Evolutionary conservation across 2,797 vertebrate genomes (phyloP).

Genomic region (Rhinophrynus dorsalis): DNA sequence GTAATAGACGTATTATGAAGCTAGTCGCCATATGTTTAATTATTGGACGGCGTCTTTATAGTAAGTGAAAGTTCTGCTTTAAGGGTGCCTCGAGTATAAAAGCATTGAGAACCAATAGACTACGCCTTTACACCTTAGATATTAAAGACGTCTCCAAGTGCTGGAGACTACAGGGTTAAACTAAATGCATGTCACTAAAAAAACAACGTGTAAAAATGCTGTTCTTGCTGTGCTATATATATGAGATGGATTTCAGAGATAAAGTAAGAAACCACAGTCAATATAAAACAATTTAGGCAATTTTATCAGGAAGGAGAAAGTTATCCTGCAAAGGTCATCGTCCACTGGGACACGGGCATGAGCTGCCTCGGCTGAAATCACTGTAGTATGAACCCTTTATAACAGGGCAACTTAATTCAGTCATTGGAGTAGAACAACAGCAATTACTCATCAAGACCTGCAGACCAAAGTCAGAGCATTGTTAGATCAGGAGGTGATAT

Average conservation of each 20-base stretch:
- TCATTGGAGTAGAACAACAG: conserved; percentile 80
- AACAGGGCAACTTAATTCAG: conserved; percentile 69
- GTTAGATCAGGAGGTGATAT: conserved; percentile 87
- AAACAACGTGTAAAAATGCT: too few relatives aligned
- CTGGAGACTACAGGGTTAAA: too few relatives aligned
- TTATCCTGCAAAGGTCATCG: conserved; percentile 45
- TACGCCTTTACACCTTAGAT: too few relatives aligned
- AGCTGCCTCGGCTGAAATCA: conserved; percentile 55
- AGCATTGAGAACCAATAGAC: too few relatives aligned
- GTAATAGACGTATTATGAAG: too few relatives aligned
- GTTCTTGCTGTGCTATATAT: background rate
- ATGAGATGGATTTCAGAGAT: conserved; percentile 17
- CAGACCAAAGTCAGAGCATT: conserved; percentile 74
- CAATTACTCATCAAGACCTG: conserved; percentile 78
- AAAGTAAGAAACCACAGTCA: conserved; percentile 38
- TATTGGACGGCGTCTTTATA: too few relatives aligned
- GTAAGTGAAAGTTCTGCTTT: too few relatives aligned
- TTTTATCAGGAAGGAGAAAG: conserved; percentile 48
- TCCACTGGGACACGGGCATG: conserved; percentile 33
- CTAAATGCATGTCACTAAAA: too few relatives aligned
- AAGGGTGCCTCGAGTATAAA: too few relatives aligned
- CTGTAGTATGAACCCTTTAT: conserved; percentile 55
- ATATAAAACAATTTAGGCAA: conserved; percentile 48
- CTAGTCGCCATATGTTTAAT: too few relatives aligned
- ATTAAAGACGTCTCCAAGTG: too few relatives aligned